Conservation (phyloP, 2,888 invertebrate species). For the Pseudococcus jackbeardsleyi region DNA sequence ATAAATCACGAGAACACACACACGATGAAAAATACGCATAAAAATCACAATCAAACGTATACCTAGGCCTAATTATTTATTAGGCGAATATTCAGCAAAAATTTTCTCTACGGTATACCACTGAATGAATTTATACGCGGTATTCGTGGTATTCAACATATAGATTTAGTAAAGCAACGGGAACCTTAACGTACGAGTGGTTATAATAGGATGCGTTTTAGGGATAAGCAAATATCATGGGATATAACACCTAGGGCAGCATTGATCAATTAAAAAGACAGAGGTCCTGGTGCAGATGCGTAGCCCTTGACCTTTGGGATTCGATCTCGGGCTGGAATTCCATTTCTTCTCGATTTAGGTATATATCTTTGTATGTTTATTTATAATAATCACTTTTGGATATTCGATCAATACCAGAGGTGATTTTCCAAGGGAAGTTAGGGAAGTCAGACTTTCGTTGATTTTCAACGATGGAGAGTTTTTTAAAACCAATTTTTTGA, state of each 20-base stretch:
- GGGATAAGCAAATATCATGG: slow-evolving; percentile 47
- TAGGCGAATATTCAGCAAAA: not conserved
- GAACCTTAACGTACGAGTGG: not conserved
- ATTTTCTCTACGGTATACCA: slow-evolving; percentile 35
- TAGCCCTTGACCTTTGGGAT: slow-evolving; percentile 50
- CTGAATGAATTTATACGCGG: slow-evolving; percentile 37
- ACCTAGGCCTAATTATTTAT: slow-evolving; percentile 10
- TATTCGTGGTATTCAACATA: slow-evolving; percentile 8
- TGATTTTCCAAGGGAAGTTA: no score
- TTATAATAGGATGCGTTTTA: slow-evolving; percentile 38
- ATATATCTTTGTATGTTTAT: slow-evolving; percentile 38
- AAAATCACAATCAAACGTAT: slow-evolving; percentile 5
- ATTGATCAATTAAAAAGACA: slow-evolving; percentile 62
- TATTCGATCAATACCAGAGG: not conserved
- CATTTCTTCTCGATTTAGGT: slow-evolving; percentile 31
- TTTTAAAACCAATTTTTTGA: no score
- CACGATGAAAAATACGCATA: not conserved
- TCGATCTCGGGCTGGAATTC: slow-evolving; percentile 52
- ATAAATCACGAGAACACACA: not conserved
- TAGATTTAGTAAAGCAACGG: not conserved
- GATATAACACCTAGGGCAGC: slow-evolving; percentile 58
- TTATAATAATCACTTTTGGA: slow-evolving; percentile 53
- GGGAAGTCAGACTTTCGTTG: no score
- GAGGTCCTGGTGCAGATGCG: slow-evolving; percentile 45
- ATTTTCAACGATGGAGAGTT: no score